Base-by-base conservation (phyloP, 2,113 vertebrate species). In the Neodontobutis hainanensis region DNA sequence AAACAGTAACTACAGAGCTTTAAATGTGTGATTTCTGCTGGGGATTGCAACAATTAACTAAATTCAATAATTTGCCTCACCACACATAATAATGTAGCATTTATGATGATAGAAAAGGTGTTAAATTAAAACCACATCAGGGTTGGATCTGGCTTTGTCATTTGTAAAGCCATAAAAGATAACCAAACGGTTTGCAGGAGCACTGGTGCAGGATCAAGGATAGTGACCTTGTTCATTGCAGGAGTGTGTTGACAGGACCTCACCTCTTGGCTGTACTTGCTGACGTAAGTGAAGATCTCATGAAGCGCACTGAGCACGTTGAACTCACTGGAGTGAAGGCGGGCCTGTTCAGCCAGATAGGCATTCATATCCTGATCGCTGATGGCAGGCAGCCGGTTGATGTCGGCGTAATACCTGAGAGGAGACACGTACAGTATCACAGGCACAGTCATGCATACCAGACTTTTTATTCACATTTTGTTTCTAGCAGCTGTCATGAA, bases 341-440 rank as follows among this genome's bases (percentile, higher is more conserved):
- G 96, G 0, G 96, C 96, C 91, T 98, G 96, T 88, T 98, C 96
- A 3, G 96, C 96, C 81, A 98, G 94, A 94, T 98, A 97, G 85
- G 96, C 96, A 6, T 97, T 98, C 96, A 98, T 98, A 88, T 98
- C 96, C 90, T 98, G 96, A 91, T 98, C 96, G 0, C 96, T 98
- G 93, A 98, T 96, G 89, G 96, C 95, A 0, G 96, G 95, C 40
- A 98, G 94, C 84, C 96, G 97, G 92, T 93, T 90, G 8, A 98
- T 98, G 88, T 98, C 96, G 1, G 96, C 95, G 2, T 98, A 98
- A 90, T 98, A 98, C 92, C 96, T 98, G 89, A 52, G 61, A 78
- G 58, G 43, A 78, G 6, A 80, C 38, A 75, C 35, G 60, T 64
- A 53, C 75, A 66, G 61, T 63, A 65, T 73, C 60, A 44, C 64